Base-by-base conservation (phyloP, 2,797 vertebrate species). In the Syncerus caffer region DNA sequence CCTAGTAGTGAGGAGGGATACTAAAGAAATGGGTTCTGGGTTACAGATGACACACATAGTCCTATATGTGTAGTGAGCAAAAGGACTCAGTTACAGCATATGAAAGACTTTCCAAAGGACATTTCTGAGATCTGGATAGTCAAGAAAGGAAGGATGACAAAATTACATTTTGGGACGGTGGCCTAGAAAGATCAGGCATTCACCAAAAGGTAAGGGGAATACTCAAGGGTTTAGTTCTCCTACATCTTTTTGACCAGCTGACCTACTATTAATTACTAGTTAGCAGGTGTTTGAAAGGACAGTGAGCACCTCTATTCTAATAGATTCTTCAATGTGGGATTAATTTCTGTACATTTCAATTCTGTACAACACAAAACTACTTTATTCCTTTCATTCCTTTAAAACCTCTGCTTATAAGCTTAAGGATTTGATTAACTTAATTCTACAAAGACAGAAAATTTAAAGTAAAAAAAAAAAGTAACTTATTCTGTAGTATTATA, bases 341-440 rank as follows among this genome's bases (percentile, higher is more conserved):
- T 97, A 92, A 91, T 45, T 71, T 91, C 76, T 23, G 27, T 50
- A 74, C 71, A 58, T 93, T 96, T 78, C 96, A 80, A 78, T 97
- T 95, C 76, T 89, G 31, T 90, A 97, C 15, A 74, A 67, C 27
- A 71, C 7, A 51, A 67, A 96, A 64, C 45, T 83, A 42, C 27
- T 85, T 89, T 92, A 29, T 96, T 84, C 29, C 74, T 97, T 97
- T 96, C 50, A 92, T 94, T 94, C 50, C 74, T 87, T 67, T 90
- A 94, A 97, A 92, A 85, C 53, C 64, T 80, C 64, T 97, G 50
- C 80, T 93, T 93, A 92, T 84, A 62, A 85, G 85, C 55, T 95
- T 93, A 96, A 95, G 42, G 21, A 85, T 91, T 85, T 76, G 76
- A 95, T 92, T 92, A 78, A 60, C 45, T 94, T 97, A 94, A 96